Evolutionary conservation across 2,888 invertebrate species (phyloP).

Genomic region (Itoplectis maculator): DNA sequence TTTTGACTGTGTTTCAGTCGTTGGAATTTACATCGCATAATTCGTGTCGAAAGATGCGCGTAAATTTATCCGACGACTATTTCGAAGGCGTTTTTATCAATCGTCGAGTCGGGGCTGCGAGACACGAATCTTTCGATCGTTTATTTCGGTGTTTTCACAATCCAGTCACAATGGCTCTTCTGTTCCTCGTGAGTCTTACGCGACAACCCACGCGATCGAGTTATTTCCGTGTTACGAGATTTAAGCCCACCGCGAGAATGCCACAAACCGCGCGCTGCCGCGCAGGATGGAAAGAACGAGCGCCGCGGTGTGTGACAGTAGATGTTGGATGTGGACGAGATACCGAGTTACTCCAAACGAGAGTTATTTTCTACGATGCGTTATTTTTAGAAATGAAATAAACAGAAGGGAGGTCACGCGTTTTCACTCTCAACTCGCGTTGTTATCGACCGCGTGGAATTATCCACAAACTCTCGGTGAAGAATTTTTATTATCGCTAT

Average conservation of each 20-base stretch:
- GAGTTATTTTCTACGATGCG: constrained; percentile 47
- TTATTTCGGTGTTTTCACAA: neutral
- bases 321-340: constrained; percentile 22
- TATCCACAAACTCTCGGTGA: neutral
- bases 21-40: too few species aligned
- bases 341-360: constrained; percentile 11
- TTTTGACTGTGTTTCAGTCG: too few species aligned
- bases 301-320: neutral
- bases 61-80: too few species aligned
- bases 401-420: constrained; percentile 34
- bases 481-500: neutral
- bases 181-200: constrained; percentile 41
- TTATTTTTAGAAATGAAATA: constrained; percentile 52
- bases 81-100: neutral
- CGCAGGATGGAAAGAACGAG: constrained; percentile 67
- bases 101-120: neutral
- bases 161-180: constrained; percentile 27
- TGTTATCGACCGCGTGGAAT: constrained; percentile 41
- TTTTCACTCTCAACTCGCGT: constrained; percentile 32
- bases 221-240: constrained; percentile 78
- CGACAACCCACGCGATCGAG: constrained; percentile 65
- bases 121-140: neutral
- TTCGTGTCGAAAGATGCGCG: too few species aligned
- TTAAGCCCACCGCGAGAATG: constrained; percentile 75
- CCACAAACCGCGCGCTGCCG: constrained; percentile 76